Evolutionary conservation across 2,113 vertebrate genomes (phyloP).

Genomic region (Bolborhynchus lineola): DNA sequence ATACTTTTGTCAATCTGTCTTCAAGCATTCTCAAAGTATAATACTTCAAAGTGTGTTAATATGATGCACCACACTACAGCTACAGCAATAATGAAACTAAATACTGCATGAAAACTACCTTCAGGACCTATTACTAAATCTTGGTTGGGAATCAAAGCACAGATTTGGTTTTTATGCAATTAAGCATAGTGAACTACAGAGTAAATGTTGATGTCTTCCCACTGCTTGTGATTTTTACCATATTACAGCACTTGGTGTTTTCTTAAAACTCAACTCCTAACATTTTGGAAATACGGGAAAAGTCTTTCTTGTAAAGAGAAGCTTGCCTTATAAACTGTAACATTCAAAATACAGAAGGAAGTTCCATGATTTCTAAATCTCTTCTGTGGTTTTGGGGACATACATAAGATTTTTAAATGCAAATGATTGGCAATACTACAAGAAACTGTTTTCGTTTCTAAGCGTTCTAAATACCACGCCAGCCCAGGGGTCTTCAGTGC

Average conservation of each 20-base stretch:
- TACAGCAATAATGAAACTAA: neutral
- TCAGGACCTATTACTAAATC: neutral
- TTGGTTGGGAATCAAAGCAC: neutral
- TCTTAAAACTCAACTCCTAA: neutral
- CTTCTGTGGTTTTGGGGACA: neutral
- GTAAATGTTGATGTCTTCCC: neutral
- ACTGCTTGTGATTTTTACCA: neutral
- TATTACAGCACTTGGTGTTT: neutral
- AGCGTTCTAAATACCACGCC: neutral
- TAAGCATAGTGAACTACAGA: neutral
- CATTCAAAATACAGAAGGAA: neutral
- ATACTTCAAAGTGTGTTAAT: neutral
- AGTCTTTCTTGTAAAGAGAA: neutral
- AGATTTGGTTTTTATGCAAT: neutral
- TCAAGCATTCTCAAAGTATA: neutral
- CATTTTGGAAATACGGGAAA: neutral
- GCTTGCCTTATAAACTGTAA: neutral
- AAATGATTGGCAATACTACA: neutral
- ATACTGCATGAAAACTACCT: neutral
- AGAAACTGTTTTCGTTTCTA: neutral
- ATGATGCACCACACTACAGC: neutral
- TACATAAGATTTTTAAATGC: neutral
- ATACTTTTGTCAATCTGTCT: neutral
- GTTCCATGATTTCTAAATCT: neutral
- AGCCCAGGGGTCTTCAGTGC: neutral